Evolutionary conservation across 2,797 vertebrate genomes (phyloP).

Genomic region (Graptemys geographica): DNA sequence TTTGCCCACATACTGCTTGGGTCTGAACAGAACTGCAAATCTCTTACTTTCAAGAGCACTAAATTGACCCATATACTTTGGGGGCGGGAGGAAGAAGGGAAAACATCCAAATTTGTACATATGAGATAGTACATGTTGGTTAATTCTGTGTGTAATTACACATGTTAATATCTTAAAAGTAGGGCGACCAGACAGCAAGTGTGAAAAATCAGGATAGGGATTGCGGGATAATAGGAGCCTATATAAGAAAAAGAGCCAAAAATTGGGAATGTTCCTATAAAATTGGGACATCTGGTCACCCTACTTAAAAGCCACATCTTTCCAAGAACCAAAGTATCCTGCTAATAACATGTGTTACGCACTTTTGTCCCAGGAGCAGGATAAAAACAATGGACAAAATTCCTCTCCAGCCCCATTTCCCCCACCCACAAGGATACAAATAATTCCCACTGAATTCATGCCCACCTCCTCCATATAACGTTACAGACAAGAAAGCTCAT

Average conservation of each 20-base stretch:
- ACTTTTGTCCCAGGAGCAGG: background rate
- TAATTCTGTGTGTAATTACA: background rate
- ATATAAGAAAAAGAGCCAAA: too few relatives aligned
- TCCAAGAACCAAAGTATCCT: background rate
- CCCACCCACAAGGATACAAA: background rate
- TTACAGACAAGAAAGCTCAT: background rate
- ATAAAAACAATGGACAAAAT: background rate
- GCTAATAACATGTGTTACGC: background rate
- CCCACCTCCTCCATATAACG: background rate
- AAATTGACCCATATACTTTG: background rate
- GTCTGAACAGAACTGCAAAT: background rate
- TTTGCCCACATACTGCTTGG: background rate
- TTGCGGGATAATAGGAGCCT: too few relatives aligned
- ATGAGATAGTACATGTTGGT: background rate
- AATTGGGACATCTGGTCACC: too few relatives aligned
- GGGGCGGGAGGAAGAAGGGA: background rate
- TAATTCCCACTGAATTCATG: background rate
- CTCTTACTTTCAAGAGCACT: background rate
- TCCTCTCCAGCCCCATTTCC: background rate
- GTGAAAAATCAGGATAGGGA: too few relatives aligned
- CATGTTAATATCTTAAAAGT: background rate
- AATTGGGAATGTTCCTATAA: too few relatives aligned
- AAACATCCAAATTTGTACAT: background rate
- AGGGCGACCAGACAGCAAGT: too few relatives aligned
- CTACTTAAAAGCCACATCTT: background rate